Conservation (phyloP, 2,797 vertebrate species). For the Crenichthys baileyi region DNA sequence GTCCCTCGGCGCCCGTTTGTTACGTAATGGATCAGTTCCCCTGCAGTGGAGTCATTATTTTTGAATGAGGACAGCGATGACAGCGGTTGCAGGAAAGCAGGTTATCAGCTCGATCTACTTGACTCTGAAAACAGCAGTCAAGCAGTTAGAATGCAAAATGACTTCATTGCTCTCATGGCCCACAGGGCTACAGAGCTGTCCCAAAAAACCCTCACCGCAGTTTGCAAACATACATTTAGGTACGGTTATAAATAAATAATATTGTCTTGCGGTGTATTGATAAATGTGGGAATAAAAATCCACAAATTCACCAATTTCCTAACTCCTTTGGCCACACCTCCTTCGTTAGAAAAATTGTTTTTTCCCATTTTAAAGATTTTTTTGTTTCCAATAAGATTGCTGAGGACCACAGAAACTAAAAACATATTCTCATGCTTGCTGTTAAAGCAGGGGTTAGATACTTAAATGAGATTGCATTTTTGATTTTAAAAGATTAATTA, state of each 20-base stretch:
- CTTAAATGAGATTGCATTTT: too few species aligned
- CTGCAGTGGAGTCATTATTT: slow-evolving; percentile 62
- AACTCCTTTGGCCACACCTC: neutral
- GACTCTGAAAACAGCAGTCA: slow-evolving; percentile 41
- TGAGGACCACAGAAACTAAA: too few species aligned
- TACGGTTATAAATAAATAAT: neutral
- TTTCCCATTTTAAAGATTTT: too few species aligned
- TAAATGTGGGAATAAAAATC: neutral
- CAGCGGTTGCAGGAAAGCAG: slow-evolving; percentile 17
- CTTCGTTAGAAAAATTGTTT: too few species aligned
- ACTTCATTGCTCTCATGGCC: neutral
- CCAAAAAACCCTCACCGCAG: neutral
- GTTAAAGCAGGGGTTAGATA: too few species aligned
- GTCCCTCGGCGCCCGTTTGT: slow-evolving; percentile 32
- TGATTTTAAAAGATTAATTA: too few species aligned
- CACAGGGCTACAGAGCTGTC: neutral
- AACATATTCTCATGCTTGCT: too few species aligned
- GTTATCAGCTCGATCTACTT: slow-evolving; percentile 23
- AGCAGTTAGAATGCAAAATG: neutral
- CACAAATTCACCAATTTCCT: neutral
- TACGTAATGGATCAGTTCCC: slow-evolving; percentile 55
- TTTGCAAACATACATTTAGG: neutral
- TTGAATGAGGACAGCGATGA: slow-evolving; percentile 56
- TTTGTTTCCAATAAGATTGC: too few species aligned
- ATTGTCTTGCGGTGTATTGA: neutral